Base-by-base conservation (phyloP, 2,797 vertebrate genomes). In the Dicrostonyx torquatus region DNA sequence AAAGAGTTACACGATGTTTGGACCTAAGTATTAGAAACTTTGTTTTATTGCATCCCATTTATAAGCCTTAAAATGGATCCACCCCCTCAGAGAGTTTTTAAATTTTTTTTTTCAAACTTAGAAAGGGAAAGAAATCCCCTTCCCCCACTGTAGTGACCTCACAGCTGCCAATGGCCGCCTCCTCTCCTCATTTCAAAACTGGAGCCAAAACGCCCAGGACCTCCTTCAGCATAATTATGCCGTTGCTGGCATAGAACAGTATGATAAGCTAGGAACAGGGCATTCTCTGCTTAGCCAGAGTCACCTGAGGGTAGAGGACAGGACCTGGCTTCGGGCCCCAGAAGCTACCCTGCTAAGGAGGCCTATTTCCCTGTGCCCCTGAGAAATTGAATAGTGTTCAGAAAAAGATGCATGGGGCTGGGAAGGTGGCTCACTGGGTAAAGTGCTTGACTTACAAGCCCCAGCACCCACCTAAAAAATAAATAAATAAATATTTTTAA, bases 151-250 rank as follows among this genome's bases (percentile, higher is more conserved):
- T 14, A 89, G 76, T 85, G 93, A 89, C n/a, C 37, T 17, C 3
- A 34, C 22, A 78, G 45, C 88, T 79, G 72, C 64, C 78, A 62
- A 40, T 9, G 14, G 17, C 37, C 11, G 1, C 68, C 70, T 89
- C 76, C 94, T 72, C 43, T 64, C 48, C 60, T 50, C 53, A 50
- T 90, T 76, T 68, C 80, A 62, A 78, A 66, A 14, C 0, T 40
- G 76, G 86, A 37, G 45, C n/a, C 2, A 0, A 76, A 87, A 60
- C 0, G 12, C 79, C 50, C 15, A 40, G 48, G 60, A 8, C 80
- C 84, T 87, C 87, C 91, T 95, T 85, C 77, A 66, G 77, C 48
- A 4, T 64, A 60, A 88, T 90, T 48, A 94, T 18, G 43, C 55
- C 60, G 78, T 68, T n/a, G 73, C 12, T 9, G 40, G 6, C 83